phyloP scores from a whole-genome alignment of 1,140 invertebrate genomes.

The Xylocopa sonorina region DNA sequence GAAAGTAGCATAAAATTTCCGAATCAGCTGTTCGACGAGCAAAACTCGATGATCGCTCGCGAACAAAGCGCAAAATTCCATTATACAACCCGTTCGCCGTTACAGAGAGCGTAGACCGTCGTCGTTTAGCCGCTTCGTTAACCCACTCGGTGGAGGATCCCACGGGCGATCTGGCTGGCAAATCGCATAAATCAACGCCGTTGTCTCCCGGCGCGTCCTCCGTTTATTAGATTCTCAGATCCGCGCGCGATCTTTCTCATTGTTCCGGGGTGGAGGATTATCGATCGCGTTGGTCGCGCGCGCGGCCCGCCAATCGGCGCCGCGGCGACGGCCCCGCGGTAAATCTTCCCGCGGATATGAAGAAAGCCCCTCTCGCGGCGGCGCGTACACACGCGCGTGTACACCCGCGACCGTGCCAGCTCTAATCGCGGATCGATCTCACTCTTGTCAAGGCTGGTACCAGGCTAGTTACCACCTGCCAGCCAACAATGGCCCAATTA shows the following conservation, averaged over 20 bases:
- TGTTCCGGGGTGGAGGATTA: conserved; percentile 37
- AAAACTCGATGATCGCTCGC: too few relatives aligned
- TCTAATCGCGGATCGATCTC: conserved; percentile 56
- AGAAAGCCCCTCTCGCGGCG: neutral
- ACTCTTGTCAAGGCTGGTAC: conserved; percentile 37
- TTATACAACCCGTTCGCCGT: too few relatives aligned
- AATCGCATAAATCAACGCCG: conserved; percentile 31
- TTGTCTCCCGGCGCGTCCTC: neutral
- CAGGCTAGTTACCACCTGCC: conserved; percentile 53
- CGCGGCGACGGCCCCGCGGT: conserved; percentile 8
- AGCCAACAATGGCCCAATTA: conserved; percentile 61
- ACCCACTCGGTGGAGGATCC: neutral
- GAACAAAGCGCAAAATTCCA: too few relatives aligned
- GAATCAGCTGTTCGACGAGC: too few relatives aligned
- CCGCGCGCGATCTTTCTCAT: conserved; percentile 31
- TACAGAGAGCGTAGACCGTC: neutral
- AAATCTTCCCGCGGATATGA: conserved; percentile 48
- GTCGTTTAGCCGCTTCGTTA: neutral
- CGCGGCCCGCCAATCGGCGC: conserved; percentile 28
- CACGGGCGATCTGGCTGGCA: neutral
- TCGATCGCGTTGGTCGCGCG: conserved; percentile 24
- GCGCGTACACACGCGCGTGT: neutral
- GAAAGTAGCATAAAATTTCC: too few relatives aligned
- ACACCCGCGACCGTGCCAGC: neutral
- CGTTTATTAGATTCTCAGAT: conserved; percentile 36